Conservation (phyloP, 2,113 vertebrate species). For the Polypterus senegalus region DNA sequence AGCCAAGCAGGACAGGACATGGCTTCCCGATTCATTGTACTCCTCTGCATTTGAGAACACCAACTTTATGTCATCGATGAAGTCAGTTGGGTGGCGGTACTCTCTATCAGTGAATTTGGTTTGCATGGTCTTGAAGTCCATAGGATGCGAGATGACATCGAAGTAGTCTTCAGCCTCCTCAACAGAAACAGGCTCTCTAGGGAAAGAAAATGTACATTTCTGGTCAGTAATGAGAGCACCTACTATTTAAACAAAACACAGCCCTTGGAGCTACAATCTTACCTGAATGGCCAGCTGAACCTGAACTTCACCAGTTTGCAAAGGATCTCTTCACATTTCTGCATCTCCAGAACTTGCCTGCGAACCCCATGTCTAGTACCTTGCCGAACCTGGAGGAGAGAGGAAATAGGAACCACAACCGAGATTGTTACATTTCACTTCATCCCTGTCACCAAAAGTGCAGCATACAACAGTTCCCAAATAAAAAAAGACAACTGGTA, state of each 20-base stretch:
- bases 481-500: too few relatives aligned
- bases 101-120: conserved; percentile 66
- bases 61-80: conserved; percentile 79
- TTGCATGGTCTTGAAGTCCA: conserved; percentile 94
- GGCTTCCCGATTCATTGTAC: conserved; percentile 81
- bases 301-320: conserved; percentile 82
- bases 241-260: not conserved
- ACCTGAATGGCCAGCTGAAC: conserved; percentile 97
- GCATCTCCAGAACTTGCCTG: conserved; percentile 68
- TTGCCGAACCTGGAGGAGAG: conserved; percentile 62
- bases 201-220: conserved; percentile 6
- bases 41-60: conserved; percentile 86
- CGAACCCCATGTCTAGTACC: conserved; percentile 48
- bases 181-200: conserved; percentile 80
- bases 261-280: conserved; percentile 10
- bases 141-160: conserved; percentile 76
- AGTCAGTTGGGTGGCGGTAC: conserved; percentile 76
- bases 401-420: too few relatives aligned
- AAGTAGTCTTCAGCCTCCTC: conserved; percentile 87
- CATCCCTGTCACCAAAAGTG: too few relatives aligned
- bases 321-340: conserved; percentile 86
- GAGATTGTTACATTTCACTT: too few relatives aligned
- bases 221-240: not conserved
- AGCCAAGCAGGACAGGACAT: conserved; percentile 68
- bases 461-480: too few relatives aligned